Evolutionary conservation across 2,888 invertebrate species (phyloP), one percentile per base, ranked within the genome.

Genomic region (Diaprepes abbreviatus): DNA sequence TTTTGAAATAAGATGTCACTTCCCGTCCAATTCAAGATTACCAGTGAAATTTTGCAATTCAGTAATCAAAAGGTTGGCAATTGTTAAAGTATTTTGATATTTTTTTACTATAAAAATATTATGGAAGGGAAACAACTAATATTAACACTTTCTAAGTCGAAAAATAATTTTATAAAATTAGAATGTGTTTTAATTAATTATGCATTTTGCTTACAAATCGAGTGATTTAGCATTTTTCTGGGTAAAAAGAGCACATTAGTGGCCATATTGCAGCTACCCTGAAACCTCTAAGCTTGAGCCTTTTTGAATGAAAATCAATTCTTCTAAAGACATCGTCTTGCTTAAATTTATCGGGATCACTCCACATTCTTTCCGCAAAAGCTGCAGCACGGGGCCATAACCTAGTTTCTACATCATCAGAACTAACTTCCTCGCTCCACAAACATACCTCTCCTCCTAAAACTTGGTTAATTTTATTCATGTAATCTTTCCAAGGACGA

Each of bases 301-400:
- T 84, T 74, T 89, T 85, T 60, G 90, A 85, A 76, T 90, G 90
- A 72, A 88, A 86, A 76, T 90, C 88, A 63, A 92, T 83, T 62
- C 92, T 86, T 50, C 88, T 85, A 82, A 90, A 91, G 17, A 90
- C 90, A 75, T 87, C 88, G 58, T 85, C 82, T 35, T 88, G 86
- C 7, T 60, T 24, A 19, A 66, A 62, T 76, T 87, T 86, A 75
- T 36, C 83, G 45, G 85, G 85, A 79, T 90, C 90, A 48, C 88
- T 86, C 92, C 92, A 92, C 73, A 92, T 83, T 76, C 94, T 87
- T 85, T 94, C 94, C 0, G 91, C 93, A 72, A 93, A 83, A 1
- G 94, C 94, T 0, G 93, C 91, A 3, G 91, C 86, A 70, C 94
- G 87, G 31, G 94, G 94, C 93, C 94, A 94, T 78, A 94, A 85